These are phyloP conservation scores for Spondyliosoma cantharus DNA, from an alignment of 2,797 vertebrate genomes.

Conservation along the genomic window DNA sequence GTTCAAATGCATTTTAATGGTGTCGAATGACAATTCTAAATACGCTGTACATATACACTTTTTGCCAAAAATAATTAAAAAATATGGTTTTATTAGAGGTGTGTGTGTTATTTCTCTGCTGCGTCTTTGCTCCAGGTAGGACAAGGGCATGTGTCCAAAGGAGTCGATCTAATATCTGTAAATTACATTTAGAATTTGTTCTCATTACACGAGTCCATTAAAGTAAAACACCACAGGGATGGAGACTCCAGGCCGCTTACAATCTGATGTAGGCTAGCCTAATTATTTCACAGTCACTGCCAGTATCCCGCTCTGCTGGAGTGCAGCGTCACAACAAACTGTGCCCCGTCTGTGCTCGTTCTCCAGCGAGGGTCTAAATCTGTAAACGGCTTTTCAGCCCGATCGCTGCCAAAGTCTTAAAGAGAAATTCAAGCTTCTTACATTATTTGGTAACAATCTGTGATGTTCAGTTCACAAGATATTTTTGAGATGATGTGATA, in stretches of 20 bases:
- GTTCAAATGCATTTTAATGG: constrained; percentile 83
- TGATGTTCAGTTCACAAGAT: neutral
- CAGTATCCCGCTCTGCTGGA: constrained; percentile 22
- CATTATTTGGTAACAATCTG: neutral
- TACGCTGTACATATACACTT: constrained; percentile 83
- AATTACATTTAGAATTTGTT: constrained; percentile 67
- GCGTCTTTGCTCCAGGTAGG: constrained; percentile 40
- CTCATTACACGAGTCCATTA: constrained; percentile 65
- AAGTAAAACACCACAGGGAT: constrained; percentile 59
- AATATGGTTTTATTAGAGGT: constrained; percentile 80
- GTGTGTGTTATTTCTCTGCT: constrained; percentile 53
- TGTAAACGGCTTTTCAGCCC: constrained; percentile 13
- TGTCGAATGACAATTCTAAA: constrained; percentile 82
- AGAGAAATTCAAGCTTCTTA: neutral
- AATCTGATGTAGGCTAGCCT: constrained; percentile 47
- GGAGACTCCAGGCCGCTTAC: constrained; percentile 39
- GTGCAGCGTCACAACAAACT: constrained; percentile 43
- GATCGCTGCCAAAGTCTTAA: neutral
- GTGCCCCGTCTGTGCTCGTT: constrained; percentile 4
- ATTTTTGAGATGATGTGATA: neutral
- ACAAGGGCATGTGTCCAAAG: constrained; percentile 53
- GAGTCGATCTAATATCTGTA: constrained; percentile 61
- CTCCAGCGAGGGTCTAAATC: constrained; percentile 1
- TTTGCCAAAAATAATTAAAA: constrained; percentile 86
- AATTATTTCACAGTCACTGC: constrained; percentile 57